Evolutionary conservation across 2,888 invertebrate species (phyloP).

Genomic region (Heliconius cydno): DNA sequence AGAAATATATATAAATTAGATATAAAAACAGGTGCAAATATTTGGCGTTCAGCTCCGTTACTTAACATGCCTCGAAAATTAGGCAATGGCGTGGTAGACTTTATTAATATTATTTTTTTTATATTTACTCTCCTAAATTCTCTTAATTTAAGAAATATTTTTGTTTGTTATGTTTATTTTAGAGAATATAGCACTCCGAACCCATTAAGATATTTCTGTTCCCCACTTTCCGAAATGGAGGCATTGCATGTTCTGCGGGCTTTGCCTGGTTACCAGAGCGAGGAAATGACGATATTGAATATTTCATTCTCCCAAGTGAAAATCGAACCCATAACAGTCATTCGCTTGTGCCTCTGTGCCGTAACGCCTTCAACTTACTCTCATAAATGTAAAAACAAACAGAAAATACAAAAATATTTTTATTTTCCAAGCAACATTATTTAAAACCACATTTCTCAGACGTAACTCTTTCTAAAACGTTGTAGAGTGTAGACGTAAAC

Average conservation of each 20-base stretch:
- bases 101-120: too few relatives aligned
- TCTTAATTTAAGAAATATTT: too few relatives aligned
- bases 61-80: neutral
- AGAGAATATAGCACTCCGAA: too few relatives aligned
- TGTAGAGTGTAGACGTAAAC: conserved; percentile 11
- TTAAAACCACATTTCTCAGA: conserved; percentile 10
- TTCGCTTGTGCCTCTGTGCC: neutral
- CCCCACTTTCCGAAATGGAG: neutral
- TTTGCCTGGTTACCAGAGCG: neutral
- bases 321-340: neutral
- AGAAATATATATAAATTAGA: too few relatives aligned
- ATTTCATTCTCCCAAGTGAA: neutral
- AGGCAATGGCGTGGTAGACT: neutral
- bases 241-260: neutral
- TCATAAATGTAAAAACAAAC: neutral
- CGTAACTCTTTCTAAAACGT: conserved; percentile 16
- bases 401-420: neutral
- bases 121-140: too few relatives aligned
- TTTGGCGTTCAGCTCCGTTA: neutral
- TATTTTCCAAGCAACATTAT: neutral
- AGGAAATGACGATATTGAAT: neutral
- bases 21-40: neutral
- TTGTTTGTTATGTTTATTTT: too few relatives aligned
- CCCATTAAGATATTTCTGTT: neutral
- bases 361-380: neutral